Base-by-base conservation (phyloP, 2,797 vertebrate species). In the Argya squamiceps region DNA sequence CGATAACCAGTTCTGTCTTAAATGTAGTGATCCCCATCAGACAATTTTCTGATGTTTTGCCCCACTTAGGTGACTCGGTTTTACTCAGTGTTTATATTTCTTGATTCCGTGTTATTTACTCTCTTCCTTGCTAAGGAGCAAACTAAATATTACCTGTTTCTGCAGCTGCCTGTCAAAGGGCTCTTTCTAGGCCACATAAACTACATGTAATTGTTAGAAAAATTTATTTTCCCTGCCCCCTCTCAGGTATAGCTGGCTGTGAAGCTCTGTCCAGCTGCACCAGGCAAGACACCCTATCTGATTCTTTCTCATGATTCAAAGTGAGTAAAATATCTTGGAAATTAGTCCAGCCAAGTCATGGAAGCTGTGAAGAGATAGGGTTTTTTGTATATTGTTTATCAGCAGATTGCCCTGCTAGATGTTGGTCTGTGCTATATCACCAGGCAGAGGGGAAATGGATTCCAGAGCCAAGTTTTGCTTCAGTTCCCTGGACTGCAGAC, bases 371-470 rank as follows among this genome's bases (percentile, higher is more conserved):
- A 37, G 53, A 24, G 14, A 5, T 7, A 11, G 22, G 34, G 4
- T 1, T 1, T 56, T 58, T 50, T 22, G 11, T 15, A 26, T 29
- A 3, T 29, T 5, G 12, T 84, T 90, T 41, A 5, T 22, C 50
- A 81, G 64, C 24, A 41, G 39, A 11, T 46, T 7, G 5, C 59
- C 68, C 46, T 74, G 65, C 47, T 63, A 2, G 47, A 10, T 12
- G 2, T 32, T 50, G 11, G 9, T 44, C 37, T 27, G 23, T 34
- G 36, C 52, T 55, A 0, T 13, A 3, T 19, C 49, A 30, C 1
- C 3, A 46, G 36, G n/a, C 62, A 44, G 58, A 27, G 46, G 16
- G 34, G 56, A 41, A n/a, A 65, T 2, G 19, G 29, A 6, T 24
- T 52, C 36, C 62, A 21, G 46, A 34, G 29, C 21, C 76, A 69